phyloP scores from a whole-genome alignment of 2,888 invertebrate species.

The Tipula vernalis region DNA sequence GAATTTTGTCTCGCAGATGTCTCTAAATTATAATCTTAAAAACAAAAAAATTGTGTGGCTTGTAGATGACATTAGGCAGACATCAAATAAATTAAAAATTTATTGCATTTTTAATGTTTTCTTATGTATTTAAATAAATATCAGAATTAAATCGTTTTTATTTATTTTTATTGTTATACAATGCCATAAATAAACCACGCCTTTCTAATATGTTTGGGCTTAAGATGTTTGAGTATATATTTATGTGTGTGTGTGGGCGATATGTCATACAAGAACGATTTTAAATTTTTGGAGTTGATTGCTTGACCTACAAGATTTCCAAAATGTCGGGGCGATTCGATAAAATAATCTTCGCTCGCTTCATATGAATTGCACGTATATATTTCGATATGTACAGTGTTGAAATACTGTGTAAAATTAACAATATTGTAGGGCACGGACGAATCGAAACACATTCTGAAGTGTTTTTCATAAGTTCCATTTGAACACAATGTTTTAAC shows the following conservation, averaged over 20 bases:
- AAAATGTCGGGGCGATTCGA: not conserved
- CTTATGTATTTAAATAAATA: not conserved
- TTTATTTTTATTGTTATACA: not conserved
- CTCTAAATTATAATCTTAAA: not conserved
- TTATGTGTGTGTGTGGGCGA: not conserved
- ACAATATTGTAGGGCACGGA: too few species aligned
- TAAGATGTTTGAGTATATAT: not conserved
- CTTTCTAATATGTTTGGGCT: not conserved
- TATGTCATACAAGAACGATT: not conserved
- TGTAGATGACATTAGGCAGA: not conserved
- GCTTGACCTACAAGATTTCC: not conserved
- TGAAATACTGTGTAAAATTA: too few species aligned
- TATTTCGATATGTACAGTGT: not conserved
- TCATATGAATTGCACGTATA: not conserved
- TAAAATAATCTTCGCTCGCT: not conserved
- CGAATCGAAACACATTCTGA: too few species aligned
- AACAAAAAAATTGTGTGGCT: not conserved
- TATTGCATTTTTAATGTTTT: not conserved
- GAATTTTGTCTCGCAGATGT: not conserved
- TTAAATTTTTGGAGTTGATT: too few species aligned
- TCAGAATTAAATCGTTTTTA: not conserved
- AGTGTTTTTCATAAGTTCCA: too few species aligned
- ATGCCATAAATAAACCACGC: not conserved
- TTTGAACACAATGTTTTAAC: too few species aligned
- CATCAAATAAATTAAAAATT: not conserved